Percentiles rank a stretch among this genome's conserved stretches.
Conservation (phyloP, 2,797 vertebrate species). For the Siniperca undulata region DNA sequence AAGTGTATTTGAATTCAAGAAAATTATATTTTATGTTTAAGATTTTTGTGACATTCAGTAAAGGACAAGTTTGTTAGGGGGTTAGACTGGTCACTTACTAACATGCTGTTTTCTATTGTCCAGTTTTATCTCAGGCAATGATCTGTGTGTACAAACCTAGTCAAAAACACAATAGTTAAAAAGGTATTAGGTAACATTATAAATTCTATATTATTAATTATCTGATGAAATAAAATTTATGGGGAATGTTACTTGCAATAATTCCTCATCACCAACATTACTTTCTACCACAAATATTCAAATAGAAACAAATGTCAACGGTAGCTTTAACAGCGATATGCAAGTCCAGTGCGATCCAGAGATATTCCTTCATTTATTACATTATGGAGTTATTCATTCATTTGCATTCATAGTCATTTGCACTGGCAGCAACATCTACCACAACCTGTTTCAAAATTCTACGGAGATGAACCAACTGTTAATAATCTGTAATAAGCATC, state of each 20-base stretch:
- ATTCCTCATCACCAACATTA: neutral
- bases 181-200: neutral
- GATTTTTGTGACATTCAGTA: neutral
- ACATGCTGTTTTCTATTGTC: neutral
- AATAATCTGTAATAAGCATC: conserved; percentile 21
- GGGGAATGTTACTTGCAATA: neutral
- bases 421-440: conserved; percentile 26
- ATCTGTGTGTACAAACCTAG: neutral
- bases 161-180: neutral
- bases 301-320: neutral
- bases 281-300: neutral
- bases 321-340: neutral
- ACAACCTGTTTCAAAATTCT: conserved; percentile 10
- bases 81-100: neutral
- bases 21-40: neutral
- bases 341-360: neutral
- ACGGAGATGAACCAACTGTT: conserved; percentile 2
- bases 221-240: neutral
- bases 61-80: neutral
- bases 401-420: conserved; percentile 24
- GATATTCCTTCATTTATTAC: conserved; percentile 9
- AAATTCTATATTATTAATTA: neutral
- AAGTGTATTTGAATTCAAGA: neutral
- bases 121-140: neutral
- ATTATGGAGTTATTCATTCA: conserved; percentile 36